Percentiles rank a stretch among this genome's conserved stretches.
Evolutionary conservation across 1,140 invertebrate genomes (phyloP).

Genomic region (Apis florea): DNA sequence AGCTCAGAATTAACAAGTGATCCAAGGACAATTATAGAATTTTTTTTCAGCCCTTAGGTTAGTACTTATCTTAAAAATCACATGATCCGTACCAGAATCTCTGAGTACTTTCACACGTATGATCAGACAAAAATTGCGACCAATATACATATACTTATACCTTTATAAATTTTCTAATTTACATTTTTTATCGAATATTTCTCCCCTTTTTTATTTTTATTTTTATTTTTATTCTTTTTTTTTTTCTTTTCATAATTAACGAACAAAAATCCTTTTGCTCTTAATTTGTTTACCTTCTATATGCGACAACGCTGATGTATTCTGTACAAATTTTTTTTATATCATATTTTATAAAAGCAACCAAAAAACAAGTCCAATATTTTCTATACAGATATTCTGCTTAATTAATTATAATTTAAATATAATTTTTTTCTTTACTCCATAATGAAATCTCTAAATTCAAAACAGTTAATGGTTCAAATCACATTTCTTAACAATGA

Average conservation of each 20-base stretch:
- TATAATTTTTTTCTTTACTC: neutral
- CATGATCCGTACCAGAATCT: slow-evolving; percentile 38
- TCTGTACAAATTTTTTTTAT: neutral
- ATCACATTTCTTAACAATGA: slow-evolving; percentile 4
- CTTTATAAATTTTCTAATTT: slow-evolving; percentile 15
- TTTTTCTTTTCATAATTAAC: neutral
- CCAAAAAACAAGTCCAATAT: neutral
- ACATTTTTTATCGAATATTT: neutral
- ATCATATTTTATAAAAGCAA: neutral
- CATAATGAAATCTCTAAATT: neutral
- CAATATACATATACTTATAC: neutral
- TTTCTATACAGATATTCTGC: neutral
- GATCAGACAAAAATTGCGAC: slow-evolving; percentile 12
- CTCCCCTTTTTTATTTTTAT: neutral
- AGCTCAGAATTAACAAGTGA: slow-evolving; percentile 55
- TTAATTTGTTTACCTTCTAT: neutral
- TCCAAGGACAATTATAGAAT: slow-evolving; percentile 53
- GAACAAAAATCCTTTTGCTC: slow-evolving; percentile 28
- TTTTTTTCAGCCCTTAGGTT: slow-evolving; percentile 24
- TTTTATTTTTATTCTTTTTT: neutral
- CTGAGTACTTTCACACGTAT: slow-evolving; percentile 28
- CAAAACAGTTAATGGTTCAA: neutral
- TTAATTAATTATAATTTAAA: neutral
- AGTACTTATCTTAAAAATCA: slow-evolving; percentile 53
- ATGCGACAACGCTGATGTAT: neutral